Evolutionary conservation across 2,888 invertebrate genomes (phyloP), one percentile per base, ranked within the genome.

Genomic region (Noctua janthina): DNA sequence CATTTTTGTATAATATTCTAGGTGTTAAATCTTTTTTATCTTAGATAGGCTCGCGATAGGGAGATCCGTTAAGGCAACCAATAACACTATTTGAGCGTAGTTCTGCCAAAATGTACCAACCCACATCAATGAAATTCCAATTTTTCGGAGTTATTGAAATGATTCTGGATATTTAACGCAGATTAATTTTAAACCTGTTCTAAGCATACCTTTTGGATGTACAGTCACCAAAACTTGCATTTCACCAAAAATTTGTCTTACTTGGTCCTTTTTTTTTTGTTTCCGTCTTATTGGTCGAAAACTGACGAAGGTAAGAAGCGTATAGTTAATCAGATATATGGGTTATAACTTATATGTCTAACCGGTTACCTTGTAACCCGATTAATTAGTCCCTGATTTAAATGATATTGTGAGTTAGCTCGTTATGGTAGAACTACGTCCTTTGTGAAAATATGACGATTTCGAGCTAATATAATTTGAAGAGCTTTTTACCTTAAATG

Each of bases 1-100:
- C 15, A 74, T 49, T n/a, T 67, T 74, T 80, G 15, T 80, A 81
- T 54, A 68, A 11, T 59, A 59, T 59, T 68, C 0, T 80, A 74
- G 67, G 4, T 13, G 3, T n/a, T 73, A 79, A 23, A 39, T 67
- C 8, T 54, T 49, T 39, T 69, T 49, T 73, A 43, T 23, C 7
- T 29, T 54, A 11, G 8, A 23, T 56, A 78, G 13, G 15, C 29
- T 62, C 23, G 43, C 51, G 29, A 35, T 35, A 35, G 8, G 3
- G 29, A 29, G 29, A 66, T 10, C 5, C 39, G 39, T 66, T 17
- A 39, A 39, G 66, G 20, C 10, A 66, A 39, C 35, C 66, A 39
- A 20, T 66, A 20, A 29, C 2, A 29, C 7, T 66, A 66, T 20
- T 39, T 39, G 39, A 62, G 35, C 15, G 66, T 39, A 66, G 66